Evolutionary conservation across 2,888 invertebrate genomes (phyloP), one percentile per base, ranked within the genome.

Genomic region (Oligia fasciuncula): DNA sequence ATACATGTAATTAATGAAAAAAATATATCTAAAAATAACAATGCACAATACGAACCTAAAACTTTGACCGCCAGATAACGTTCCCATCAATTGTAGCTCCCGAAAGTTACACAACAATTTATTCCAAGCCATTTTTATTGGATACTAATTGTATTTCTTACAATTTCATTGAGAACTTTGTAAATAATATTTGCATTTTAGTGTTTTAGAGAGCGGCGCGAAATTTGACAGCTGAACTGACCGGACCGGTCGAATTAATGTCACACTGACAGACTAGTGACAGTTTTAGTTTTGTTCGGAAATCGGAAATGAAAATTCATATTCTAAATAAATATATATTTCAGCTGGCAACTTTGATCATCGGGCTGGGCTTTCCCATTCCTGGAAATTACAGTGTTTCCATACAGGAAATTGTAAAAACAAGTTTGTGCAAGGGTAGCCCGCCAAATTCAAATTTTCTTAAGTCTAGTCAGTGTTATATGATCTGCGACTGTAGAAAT

Each of bases 31-130:
- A 14, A 63, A 80, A 73, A 70, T 51, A 82, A 46, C 40, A 79
- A 29, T 63, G 54, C 5, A 43, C 23, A 62, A 9, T 46, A 63
- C 66, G 82, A 95, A 98, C 98, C 98, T 97, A 93, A 99, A 99
- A 95, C 98, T 98, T 96, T 99, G 98, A 2, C 98, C 98, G 57
- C 98, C 98, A 83, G 98, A 97, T 79, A 98, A 94, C 0, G 98
- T 98, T 43, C 97, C 97, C 79, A 97, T 92, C 83, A 98, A 94
- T 92, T 98, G 97, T 68, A 98, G 94, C 91, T 98, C 98, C 71
- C 93, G 94, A 68, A 92, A 93, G 77, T 96, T 95, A 89, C 97
- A 98, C 46, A 94, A 40, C 76, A 98, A 92, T 94, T 97, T 97
- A 87, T 94, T 95, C 97, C 97, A 97, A 77, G 90, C 81, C 96